Evolutionary conservation across 2,888 invertebrate genomes (phyloP).

Genomic region (Synanthedon myopaeformis): DNA sequence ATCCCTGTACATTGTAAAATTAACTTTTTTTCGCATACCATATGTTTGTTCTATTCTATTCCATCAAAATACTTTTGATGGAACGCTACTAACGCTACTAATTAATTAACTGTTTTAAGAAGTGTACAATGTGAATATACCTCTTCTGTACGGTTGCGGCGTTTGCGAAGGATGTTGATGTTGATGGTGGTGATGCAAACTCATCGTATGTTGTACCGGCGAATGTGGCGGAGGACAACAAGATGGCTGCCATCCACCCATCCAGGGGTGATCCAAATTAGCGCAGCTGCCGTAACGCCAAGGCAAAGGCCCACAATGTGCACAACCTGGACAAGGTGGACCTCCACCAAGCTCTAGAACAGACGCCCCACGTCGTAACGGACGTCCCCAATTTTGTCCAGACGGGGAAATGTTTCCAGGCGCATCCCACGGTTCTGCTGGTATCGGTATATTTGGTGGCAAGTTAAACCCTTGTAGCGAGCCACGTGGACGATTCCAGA

Average conservation of each 20-base stretch:
- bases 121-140: slow-evolving; percentile 14
- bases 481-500: slow-evolving; percentile 43
- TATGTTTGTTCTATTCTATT: too few relatives aligned
- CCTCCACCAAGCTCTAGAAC: slow-evolving; percentile 47
- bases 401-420: slow-evolving; percentile 20
- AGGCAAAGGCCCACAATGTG: slow-evolving; percentile 22
- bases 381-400: slow-evolving; percentile 40
- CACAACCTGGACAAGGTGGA: slow-evolving; percentile 19
- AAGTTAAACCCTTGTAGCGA: slow-evolving; percentile 42
- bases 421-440: slow-evolving; percentile 40
- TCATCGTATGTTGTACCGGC: slow-evolving; percentile 7
- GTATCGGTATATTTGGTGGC: slow-evolving; percentile 30
- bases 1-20: too few relatives aligned
- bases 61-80: too few relatives aligned
- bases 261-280: slow-evolving; percentile 48
- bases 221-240: slow-evolving; percentile 28
- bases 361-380: slow-evolving; percentile 51
- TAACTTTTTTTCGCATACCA: too few relatives aligned
- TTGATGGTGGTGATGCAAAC: slow-evolving; percentile 25
- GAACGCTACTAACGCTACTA: too few relatives aligned
- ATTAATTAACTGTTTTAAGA: too few relatives aligned
- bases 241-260: slow-evolving; percentile 15
- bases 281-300: slow-evolving; percentile 64
- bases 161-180: slow-evolving; percentile 39
- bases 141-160: slow-evolving; percentile 53